A percentile compares a stretch with the other conserved stretches of the same genome.
Conservation (phyloP, 2,797 vertebrate genomes). For the Neostethus bicornis region DNA sequence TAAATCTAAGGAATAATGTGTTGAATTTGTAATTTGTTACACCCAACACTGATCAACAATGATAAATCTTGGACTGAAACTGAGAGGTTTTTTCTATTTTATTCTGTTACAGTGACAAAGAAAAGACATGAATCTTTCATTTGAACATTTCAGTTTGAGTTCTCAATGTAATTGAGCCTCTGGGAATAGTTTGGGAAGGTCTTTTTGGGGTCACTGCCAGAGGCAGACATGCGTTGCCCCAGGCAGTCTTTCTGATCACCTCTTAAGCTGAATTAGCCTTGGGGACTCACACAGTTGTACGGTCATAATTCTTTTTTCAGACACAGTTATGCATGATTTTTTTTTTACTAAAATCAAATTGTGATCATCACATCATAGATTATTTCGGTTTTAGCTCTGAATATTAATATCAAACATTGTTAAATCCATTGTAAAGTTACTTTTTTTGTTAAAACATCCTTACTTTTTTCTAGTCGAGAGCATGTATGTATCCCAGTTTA, state of each 20-base stretch:
- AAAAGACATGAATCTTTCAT: conserved; percentile 11
- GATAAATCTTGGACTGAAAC: conserved; percentile 7
- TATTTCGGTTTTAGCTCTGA: conserved; percentile 3
- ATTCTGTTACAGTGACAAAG: conserved; percentile 19
- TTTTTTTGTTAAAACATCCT: conserved; percentile 39
- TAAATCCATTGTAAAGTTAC: conserved; percentile 9
- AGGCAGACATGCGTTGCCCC: conserved; percentile 58
- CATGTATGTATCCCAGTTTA: conserved; percentile 28
- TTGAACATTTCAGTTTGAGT: conserved; percentile 21
- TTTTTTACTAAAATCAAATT: conserved; percentile 4
- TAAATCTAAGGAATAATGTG: no score
- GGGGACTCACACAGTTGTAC: conserved; percentile 12
- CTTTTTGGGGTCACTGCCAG: conserved; percentile 48
- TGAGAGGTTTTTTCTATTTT: conserved; percentile 15
- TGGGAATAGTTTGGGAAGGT: conserved; percentile 40
- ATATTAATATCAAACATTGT: neutral
- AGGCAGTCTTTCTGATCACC: conserved; percentile 42
- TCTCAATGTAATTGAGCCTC: conserved; percentile 46
- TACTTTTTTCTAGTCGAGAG: conserved; percentile 45
- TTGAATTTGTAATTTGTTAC: no score
- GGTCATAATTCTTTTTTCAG: conserved; percentile 17
- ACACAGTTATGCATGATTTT: conserved; percentile 1
- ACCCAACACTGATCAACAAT: no score
- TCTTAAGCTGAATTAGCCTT: conserved; percentile 43
- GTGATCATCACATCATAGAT: neutral